Conservation (phyloP, 2,797 vertebrate species). For the Avahi laniger region DNA sequence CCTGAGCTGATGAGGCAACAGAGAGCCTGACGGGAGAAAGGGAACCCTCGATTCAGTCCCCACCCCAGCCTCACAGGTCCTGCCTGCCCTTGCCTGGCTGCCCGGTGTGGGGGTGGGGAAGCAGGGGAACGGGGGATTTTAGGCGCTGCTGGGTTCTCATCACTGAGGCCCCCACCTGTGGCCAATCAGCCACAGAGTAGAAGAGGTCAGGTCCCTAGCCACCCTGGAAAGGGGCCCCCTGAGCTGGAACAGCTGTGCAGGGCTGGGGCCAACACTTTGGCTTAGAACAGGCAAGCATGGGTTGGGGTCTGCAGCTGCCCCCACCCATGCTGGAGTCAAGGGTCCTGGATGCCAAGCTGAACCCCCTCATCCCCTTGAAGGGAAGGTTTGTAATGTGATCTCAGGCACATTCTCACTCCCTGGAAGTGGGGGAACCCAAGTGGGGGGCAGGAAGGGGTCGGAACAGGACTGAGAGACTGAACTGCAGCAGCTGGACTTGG, state of each 20-base stretch:
- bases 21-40: constrained; percentile 18
- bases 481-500: constrained; percentile 76
- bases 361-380: neutral
- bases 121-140: constrained; percentile 19
- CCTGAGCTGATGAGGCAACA: neutral
- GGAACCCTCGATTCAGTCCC: neutral
- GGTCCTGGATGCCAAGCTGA: constrained; percentile 56
- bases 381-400: constrained; percentile 73
- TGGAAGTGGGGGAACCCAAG: constrained; percentile 70
- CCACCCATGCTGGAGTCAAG: constrained; percentile 72
- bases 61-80: neutral
- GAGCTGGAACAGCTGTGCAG: constrained; percentile 75
- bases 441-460: constrained; percentile 70
- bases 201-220: constrained; percentile 60
- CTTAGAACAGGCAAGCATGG: constrained; percentile 56
- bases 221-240: constrained; percentile 44
- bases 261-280: constrained; percentile 57
- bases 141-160: constrained; percentile 45
- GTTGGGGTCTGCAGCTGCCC: constrained; percentile 77
- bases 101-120: neutral
- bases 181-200: constrained; percentile 51
- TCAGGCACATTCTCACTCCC: constrained; percentile 62
- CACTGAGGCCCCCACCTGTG: constrained; percentile 52
- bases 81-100: neutral
- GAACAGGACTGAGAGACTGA: constrained; percentile 66